Conservation (phyloP, 2,113 vertebrate genomes). For the Cyanoderma ruficeps region DNA sequence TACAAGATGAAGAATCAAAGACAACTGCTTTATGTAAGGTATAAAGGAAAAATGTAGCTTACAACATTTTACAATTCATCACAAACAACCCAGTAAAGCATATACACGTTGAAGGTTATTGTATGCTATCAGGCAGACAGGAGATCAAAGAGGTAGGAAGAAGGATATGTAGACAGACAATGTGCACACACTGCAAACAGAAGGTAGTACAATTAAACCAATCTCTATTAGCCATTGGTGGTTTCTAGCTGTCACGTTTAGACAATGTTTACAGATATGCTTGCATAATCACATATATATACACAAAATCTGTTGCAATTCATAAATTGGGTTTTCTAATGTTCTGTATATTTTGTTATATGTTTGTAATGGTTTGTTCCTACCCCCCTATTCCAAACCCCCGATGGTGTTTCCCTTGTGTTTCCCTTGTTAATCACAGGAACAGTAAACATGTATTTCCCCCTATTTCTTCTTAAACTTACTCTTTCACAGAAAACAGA, state of each 20-base stretch:
- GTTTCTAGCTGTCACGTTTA: not conserved
- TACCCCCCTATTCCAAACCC: too few relatives aligned
- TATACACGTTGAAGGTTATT: not conserved
- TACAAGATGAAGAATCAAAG: not conserved
- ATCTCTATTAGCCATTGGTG: not conserved
- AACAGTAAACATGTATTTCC: not conserved
- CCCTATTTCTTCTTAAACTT: not conserved
- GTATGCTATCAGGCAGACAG: not conserved
- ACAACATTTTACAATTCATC: not conserved
- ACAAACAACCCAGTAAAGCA: not conserved
- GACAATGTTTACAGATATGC: not conserved
- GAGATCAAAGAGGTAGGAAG: not conserved
- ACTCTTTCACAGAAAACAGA: not conserved
- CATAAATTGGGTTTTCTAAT: too few relatives aligned
- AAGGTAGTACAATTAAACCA: not conserved
- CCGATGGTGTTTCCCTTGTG: too few relatives aligned
- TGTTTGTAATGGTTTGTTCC: too few relatives aligned
- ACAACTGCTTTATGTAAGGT: not conserved
- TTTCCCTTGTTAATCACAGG: too few relatives aligned
- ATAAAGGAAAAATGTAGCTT: not conserved
- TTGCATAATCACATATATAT: not conserved
- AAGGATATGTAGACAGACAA: not conserved
- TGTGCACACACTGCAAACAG: not conserved
- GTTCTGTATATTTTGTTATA: too few relatives aligned
- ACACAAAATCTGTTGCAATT: too few relatives aligned